Conservation (phyloP, 2,888 invertebrate genomes). For the Zygogramma bicolorata region DNA sequence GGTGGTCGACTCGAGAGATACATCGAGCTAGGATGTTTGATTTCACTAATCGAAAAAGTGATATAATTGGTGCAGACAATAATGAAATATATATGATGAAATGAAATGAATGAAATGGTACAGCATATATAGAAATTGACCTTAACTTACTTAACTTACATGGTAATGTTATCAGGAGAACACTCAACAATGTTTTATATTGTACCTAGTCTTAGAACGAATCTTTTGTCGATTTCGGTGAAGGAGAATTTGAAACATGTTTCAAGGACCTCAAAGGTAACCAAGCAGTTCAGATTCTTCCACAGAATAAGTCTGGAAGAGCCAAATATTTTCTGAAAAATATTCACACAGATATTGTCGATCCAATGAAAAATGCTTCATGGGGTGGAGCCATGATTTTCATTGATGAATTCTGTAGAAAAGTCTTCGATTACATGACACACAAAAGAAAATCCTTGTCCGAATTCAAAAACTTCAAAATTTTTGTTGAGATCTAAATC, state of each 20-base stretch:
- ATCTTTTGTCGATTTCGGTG: not conserved
- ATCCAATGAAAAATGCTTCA: constrained; percentile 9
- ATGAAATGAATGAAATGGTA: too few relatives aligned
- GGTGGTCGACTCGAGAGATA: not conserved
- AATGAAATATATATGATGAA: not conserved
- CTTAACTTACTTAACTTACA: not conserved
- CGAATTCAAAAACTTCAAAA: too few relatives aligned
- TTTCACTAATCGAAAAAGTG: not conserved
- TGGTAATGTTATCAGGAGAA: not conserved
- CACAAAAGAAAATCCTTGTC: too few relatives aligned
- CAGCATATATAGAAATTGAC: not conserved
- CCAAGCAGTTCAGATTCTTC: not conserved
- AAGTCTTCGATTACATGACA: too few relatives aligned
- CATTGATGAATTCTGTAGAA: constrained; percentile 9
- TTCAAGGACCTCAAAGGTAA: not conserved
- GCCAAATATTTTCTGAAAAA: constrained; percentile 3
- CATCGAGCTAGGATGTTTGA: not conserved
- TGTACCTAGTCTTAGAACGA: not conserved
- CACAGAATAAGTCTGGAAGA: too few relatives aligned
- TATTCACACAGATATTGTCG: constrained; percentile 10
- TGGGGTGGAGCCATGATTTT: constrained; percentile 3
- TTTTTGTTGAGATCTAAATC: too few relatives aligned
- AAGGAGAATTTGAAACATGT: not conserved
- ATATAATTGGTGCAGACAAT: not conserved
- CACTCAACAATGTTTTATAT: not conserved